Evolutionary conservation across 2,797 vertebrate genomes (phyloP), one percentile per base, ranked within the genome.

Genomic region (Oryzias sinensis): DNA sequence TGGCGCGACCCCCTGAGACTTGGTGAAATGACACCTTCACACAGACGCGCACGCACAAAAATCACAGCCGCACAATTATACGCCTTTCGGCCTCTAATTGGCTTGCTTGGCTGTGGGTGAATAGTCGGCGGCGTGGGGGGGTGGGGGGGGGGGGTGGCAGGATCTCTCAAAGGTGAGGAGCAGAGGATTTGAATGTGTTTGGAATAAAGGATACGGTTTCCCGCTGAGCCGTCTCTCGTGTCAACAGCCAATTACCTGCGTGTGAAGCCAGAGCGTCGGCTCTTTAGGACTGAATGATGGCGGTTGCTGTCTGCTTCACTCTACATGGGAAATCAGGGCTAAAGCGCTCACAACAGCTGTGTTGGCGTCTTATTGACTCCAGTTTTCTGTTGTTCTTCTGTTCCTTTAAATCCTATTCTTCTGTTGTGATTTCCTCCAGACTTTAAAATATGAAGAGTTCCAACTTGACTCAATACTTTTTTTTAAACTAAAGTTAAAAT

Each of bases 161-260:
- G 81, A 64, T 61, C 54, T 68, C 65, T 82, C 62, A 68, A 62
- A 83, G 71, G 75, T 82, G 66, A 79, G 71, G 70, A 24, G 49
- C 53, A 53, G 60, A 68, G 49, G 59, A 69, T 62, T 56, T 2
- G 59, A 51, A 48, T 60, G 42, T 46, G 60, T 54, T 24, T 59
- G 54, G 65, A 73, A 82, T 80, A 75, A 85, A 80, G 67, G 72
- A 80, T 70, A 40, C 60, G 43, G 53, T 54, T 70, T 80, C 87
- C 77, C 14, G 70, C 81, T 79, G 84, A 43, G 70, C 61, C 5
- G 29, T 62, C 70, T 77, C 82, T 74, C 61, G 70, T 73, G 77
- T 83, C 54, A 70, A 77, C 81, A 89, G 81, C 79, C 82, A 90
- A 91, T 91, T 90, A 90, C 85, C 83, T 83, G 82, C 49, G 64